A percentile compares a stretch with the other conserved stretches of the same genome.
Conservation (phyloP, 92 coral and sea anemone species). For the Siderastrea siderea region DNA sequence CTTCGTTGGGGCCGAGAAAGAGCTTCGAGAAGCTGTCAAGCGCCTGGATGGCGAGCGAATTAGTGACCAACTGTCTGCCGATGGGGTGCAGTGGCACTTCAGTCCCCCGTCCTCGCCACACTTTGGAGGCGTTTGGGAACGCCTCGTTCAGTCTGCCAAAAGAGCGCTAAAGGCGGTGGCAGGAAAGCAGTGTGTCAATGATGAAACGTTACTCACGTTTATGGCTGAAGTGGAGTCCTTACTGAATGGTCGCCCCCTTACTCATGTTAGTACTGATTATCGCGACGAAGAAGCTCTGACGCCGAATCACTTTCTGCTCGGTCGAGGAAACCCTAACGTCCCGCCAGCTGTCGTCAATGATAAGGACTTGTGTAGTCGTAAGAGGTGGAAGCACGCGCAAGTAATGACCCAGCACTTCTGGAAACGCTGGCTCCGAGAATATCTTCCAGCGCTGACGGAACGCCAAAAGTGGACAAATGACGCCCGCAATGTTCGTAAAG, state of each 20-base stretch:
- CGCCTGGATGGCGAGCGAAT: conserved; percentile 51
- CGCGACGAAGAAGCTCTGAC: conserved; percentile 72
- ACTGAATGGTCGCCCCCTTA: conserved; percentile 70
- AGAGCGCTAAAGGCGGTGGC: conserved; percentile 66
- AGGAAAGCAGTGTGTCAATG: conserved; percentile 73
- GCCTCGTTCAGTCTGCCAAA: conserved; percentile 68
- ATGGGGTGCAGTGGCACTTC: conserved; percentile 79
- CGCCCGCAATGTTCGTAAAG: background rate
- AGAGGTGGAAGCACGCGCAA: conserved; percentile 77
- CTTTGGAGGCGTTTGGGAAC: conserved; percentile 74
- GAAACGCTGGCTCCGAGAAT: conserved; percentile 72
- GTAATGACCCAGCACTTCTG: conserved; percentile 77
- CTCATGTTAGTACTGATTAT: conserved; percentile 65
- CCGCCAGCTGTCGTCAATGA: conserved; percentile 50
- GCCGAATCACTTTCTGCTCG: conserved; percentile 78
- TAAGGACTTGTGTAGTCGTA: conserved; percentile 52
- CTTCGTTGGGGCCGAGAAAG: conserved; percentile 65
- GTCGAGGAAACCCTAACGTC: conserved; percentile 52
- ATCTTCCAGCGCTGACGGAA: conserved; percentile 55
- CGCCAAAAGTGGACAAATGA: conserved; percentile 39
- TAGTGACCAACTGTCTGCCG: conserved; percentile 53
- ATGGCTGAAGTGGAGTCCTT: conserved; percentile 70
- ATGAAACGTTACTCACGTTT: conserved; percentile 75
- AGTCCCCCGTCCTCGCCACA: conserved; percentile 68
- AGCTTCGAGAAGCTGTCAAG: conserved; percentile 40